Percentiles rank a stretch among this genome's conserved stretches.
Evolutionary conservation across 2,888 invertebrate species (phyloP).

Genomic region (Phrixothrix hirtus): DNA sequence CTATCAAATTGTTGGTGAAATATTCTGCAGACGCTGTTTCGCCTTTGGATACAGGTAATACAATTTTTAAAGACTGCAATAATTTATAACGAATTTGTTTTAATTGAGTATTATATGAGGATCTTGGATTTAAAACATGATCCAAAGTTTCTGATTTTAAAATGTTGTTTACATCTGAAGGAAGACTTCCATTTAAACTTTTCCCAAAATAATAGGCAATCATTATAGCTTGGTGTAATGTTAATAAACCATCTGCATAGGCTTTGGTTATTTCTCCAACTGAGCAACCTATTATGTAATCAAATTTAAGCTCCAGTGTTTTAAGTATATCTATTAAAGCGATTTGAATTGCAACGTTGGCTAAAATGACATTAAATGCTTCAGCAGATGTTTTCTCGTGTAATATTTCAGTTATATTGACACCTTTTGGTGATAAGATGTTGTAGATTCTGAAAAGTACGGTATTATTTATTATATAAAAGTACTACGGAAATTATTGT

Average conservation of each 20-base stretch:
- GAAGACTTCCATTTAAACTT: too few species aligned
- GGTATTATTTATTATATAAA: not conserved
- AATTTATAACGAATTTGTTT: too few species aligned
- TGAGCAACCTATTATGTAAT: slow-evolving; percentile 66
- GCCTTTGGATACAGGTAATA: too few species aligned
- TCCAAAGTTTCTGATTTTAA: too few species aligned
- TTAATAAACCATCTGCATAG: slow-evolving; percentile 86
- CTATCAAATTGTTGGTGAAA: too few species aligned
- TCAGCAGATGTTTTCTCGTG: not conserved
- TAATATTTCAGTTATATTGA: slow-evolving; percentile 18
- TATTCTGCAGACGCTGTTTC: too few species aligned
- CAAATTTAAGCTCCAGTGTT: slow-evolving; percentile 52
- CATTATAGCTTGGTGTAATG: slow-evolving; percentile 70
- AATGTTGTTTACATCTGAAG: too few species aligned
- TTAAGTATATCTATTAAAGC: slow-evolving; percentile 57
- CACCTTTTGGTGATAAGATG: slow-evolving; percentile 8
- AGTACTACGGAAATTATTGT: too few species aligned
- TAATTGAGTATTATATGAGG: too few species aligned
- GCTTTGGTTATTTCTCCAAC: slow-evolving; percentile 90
- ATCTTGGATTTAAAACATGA: too few species aligned
- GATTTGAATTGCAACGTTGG: slow-evolving; percentile 62
- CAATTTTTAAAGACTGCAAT: not conserved
- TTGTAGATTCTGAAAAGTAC: slow-evolving; percentile 16
- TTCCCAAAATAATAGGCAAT: slow-evolving; percentile 5
- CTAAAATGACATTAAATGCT: not conserved